A percentile compares a stretch with the other conserved stretches of the same genome.
These are phyloP conservation scores for Acanthopagrus latus DNA, from an alignment of 2,797 vertebrate genomes.

Conservation along the genomic window DNA sequence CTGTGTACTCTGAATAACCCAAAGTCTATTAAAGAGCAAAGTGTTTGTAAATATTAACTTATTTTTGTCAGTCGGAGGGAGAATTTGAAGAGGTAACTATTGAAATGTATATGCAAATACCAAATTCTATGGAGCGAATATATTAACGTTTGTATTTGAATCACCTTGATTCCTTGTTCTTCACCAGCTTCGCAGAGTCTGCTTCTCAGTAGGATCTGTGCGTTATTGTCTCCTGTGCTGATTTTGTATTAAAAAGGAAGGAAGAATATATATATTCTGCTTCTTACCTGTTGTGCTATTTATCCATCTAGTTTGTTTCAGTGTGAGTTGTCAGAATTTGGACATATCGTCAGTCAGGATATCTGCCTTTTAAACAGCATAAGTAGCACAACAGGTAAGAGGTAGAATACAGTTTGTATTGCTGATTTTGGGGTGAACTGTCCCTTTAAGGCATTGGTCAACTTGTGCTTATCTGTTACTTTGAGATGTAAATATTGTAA, in stretches of 20 bases:
- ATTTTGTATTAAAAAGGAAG: background rate
- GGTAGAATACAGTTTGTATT: too few species aligned
- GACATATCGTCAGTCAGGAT: too few species aligned
- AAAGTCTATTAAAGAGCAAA: conserved; percentile 55
- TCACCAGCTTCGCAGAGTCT: conserved; percentile 14
- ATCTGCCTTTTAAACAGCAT: too few species aligned
- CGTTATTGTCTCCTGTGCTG: conserved; percentile 2
- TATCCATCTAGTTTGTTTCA: too few species aligned
- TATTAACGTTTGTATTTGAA: conserved; percentile 34
- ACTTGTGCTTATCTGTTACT: conserved; percentile 17
- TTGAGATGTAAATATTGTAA: conserved; percentile 67
- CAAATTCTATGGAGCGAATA: conserved; percentile 20
- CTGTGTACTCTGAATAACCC: conserved; percentile 36
- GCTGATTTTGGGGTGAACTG: too few species aligned
- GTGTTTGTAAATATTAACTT: conserved; percentile 84
- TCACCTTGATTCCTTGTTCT: conserved; percentile 17
- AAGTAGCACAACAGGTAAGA: too few species aligned
- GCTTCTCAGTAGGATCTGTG: conserved; percentile 2
- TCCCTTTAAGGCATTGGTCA: background rate
- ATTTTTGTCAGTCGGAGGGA: conserved; percentile 67
- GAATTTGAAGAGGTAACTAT: conserved; percentile 37
- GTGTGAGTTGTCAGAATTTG: too few species aligned
- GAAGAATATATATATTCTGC: background rate
- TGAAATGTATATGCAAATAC: conserved; percentile 76
- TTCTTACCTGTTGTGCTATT: too few species aligned